Evolutionary conservation across 2,113 vertebrate species (phyloP), one percentile per base, ranked within the genome.

Genomic region (Felis chaus): DNA sequence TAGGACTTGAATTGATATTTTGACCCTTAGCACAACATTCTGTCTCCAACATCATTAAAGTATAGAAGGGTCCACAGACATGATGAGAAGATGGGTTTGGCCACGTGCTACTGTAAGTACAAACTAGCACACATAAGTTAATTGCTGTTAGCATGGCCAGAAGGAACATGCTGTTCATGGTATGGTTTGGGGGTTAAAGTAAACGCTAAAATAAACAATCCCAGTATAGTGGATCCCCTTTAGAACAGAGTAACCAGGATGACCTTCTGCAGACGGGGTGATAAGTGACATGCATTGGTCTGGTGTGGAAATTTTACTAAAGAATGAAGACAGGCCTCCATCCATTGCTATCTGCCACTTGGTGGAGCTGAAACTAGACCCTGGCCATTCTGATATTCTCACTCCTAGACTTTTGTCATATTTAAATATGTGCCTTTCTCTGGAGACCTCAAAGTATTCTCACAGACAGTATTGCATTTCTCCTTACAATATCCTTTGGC

Each of bases 371-470:
- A 71, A 94, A 84, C 27, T 55, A 84, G 89, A 53, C 12, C 39
- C 41, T 91, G 74, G n/a, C 7, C 36, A 12, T 76, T 27, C 19
- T 63, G 36, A 74, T 39, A 63, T 16, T 66, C 63, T 97, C 31
- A 63, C 2, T 31, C 31, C 36, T 78, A 89, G 69, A 81, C 39
- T 95, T 88, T 90, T 71, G 50, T 80, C 76, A 15, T 86, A 31
- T 97, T 97, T 97, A 95, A 97, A 96, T 89, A 78, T 31, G 23
- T 85, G n/a, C 21, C 84, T 98, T 85, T 92, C 95, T 94, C 96
- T 82, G 61, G 97, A 93, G 96, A 95, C 80, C 88, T 95, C 88
- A 36, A 23, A 21, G 57, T 78, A 57, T 93, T 94, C 85, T 97
- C 95, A 96, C 45, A 91, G 87, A 79, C 53, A 79, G 65, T 76